Conservation (phyloP, 2,113 vertebrate species). For the Picathartes gymnocephalus region DNA sequence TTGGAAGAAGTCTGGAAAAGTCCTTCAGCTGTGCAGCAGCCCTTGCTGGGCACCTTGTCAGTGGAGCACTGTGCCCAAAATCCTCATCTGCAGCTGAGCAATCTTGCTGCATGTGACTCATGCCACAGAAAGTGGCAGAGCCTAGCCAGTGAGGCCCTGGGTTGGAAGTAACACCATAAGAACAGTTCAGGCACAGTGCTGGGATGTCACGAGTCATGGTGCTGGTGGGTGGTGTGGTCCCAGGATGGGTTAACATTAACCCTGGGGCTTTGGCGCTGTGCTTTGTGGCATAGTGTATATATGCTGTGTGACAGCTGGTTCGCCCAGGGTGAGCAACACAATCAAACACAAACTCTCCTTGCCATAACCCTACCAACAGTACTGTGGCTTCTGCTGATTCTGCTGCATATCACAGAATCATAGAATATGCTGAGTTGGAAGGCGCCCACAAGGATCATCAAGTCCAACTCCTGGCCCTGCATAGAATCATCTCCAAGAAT, state of each 20-base stretch:
- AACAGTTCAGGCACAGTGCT: neutral
- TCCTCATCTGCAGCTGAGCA: rapidly evolving
- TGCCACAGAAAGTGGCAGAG: neutral
- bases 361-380: neutral
- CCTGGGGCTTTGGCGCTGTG: rapidly evolving
- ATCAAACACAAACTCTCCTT: rapidly evolving
- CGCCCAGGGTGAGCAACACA: rapidly evolving
- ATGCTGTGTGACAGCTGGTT: neutral
- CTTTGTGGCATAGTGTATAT: neutral
- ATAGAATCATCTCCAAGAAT: neutral
- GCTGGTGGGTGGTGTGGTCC: neutral
- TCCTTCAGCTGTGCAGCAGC: neutral
- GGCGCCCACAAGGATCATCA: rapidly evolving
- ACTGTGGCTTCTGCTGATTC: neutral
- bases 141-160: rapidly evolving
- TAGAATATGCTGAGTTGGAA: neutral
- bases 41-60: neutral
- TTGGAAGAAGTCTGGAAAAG: neutral
- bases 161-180: rapidly evolving
- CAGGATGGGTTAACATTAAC: neutral
- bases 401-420: neutral
- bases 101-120: rapidly evolving
- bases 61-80: rapidly evolving
- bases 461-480: neutral
- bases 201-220: rapidly evolving